phyloP scores from a whole-genome alignment of 2,888 invertebrate species.

The Pterostichus niger region DNA sequence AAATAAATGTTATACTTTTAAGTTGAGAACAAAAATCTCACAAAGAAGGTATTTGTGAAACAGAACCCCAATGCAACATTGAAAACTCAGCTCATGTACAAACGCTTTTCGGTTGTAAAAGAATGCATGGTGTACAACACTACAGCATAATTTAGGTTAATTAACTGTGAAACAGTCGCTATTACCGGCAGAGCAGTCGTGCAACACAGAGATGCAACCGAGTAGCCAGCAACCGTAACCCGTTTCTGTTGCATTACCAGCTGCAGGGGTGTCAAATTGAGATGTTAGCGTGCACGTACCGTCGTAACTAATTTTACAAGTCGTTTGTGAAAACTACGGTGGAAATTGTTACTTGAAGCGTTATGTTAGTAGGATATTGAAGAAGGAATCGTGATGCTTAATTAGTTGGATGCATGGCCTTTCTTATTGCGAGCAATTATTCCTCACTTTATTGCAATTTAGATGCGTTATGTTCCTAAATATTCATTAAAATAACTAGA shows the following conservation, averaged over 20 bases:
- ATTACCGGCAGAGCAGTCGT: constrained; percentile 37
- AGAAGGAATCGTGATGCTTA: no score
- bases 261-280: constrained; percentile 60
- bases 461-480: no score
- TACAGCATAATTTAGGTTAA: constrained; percentile 64
- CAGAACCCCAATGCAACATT: background rate
- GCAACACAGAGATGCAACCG: constrained; percentile 19
- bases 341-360: constrained; percentile 27
- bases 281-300: constrained; percentile 45
- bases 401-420: no score
- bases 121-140: constrained; percentile 50
- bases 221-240: background rate
- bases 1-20: constrained; percentile 16
- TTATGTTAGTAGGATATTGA: background rate
- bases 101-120: constrained; percentile 21
- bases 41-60: constrained; percentile 20
- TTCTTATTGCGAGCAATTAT: no score
- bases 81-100: background rate
- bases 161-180: constrained; percentile 63
- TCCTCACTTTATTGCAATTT: no score
- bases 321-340: constrained; percentile 54
- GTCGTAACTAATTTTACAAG: constrained; percentile 61
- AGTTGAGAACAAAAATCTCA: constrained; percentile 19
- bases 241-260: constrained; percentile 48
- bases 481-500: no score